Percentiles rank a stretch among this genome's conserved stretches.
Conservation (phyloP, 2,113 vertebrate genomes). For the Albula glossodonta region DNA sequence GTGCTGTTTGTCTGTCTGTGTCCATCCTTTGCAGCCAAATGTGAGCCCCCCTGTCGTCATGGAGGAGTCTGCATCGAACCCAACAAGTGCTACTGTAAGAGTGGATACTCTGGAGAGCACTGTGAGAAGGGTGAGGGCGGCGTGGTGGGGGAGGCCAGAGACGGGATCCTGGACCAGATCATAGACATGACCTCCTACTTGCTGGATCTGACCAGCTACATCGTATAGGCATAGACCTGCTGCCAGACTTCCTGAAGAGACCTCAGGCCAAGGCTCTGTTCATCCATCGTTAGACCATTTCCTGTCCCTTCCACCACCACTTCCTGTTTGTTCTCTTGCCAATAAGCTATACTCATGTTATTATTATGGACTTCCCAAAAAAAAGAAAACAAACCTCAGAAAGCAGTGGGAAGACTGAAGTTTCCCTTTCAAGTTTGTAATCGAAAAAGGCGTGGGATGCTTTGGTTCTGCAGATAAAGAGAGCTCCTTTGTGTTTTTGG, state of each 20-base stretch:
- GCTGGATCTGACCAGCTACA: constrained; percentile 95
- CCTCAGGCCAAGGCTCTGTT: constrained; percentile 5
- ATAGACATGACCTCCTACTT: constrained; percentile 97
- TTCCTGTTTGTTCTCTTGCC: constrained; percentile 8
- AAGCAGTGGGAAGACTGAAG: constrained; percentile 11
- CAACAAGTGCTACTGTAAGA: constrained; percentile 95
- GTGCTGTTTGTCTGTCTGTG: not conserved
- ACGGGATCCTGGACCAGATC: constrained; percentile 96
- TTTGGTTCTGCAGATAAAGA: not conserved
- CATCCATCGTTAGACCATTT: constrained; percentile 7
- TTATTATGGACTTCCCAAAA: constrained; percentile 12
- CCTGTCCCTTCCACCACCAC: not conserved
- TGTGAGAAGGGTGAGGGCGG: constrained; percentile 84
- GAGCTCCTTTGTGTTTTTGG: not conserved
- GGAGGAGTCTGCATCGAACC: constrained; percentile 94
- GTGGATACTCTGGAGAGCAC: constrained; percentile 66
- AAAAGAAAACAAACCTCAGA: constrained; percentile 5
- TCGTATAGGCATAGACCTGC: constrained; percentile 81
- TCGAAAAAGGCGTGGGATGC: not conserved
- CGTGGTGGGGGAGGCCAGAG: constrained; percentile 85
- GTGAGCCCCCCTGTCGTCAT: constrained; percentile 89
- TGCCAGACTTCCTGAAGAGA: constrained; percentile 31
- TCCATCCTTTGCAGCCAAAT: constrained; percentile 79
- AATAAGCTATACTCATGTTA: constrained; percentile 14
- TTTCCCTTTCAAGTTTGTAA: not conserved